Evolutionary conservation across 1,140 invertebrate species (phyloP).

Genomic region (Musca domestica): DNA sequence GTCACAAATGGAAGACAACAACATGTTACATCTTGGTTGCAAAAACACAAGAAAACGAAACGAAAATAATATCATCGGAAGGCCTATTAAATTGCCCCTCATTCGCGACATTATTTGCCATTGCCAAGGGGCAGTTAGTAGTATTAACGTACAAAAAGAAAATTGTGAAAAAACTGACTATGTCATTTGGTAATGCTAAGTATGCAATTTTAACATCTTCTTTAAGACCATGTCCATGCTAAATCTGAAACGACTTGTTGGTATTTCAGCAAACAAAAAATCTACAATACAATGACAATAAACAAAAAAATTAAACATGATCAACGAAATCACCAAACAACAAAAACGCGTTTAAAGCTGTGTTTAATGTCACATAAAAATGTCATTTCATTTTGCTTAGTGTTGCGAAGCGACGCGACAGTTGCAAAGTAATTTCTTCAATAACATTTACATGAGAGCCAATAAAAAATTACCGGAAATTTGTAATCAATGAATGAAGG

Average conservation of each 20-base stretch:
- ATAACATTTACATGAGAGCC: conserved; percentile 7
- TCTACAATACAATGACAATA: too few species aligned
- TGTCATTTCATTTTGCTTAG: conserved; percentile 1
- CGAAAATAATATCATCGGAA: too few species aligned
- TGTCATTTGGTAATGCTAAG: conserved; percentile 5
- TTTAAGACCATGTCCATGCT: conserved; percentile 4
- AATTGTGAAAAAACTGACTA: too few species aligned
- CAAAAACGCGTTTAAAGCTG: conserved; percentile 20
- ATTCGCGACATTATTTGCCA: too few species aligned
- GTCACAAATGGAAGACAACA: background rate
- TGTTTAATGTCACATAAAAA: conserved; percentile 22
- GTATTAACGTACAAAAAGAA: too few species aligned
- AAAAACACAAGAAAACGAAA: background rate
- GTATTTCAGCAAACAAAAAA: too few species aligned
- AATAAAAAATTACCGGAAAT: conserved; percentile 12
- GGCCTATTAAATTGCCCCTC: too few species aligned
- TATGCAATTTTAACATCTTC: conserved; percentile 19
- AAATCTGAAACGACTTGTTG: background rate
- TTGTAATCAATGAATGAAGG: conserved; percentile 2
- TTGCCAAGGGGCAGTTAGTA: too few species aligned
- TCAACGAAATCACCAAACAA: background rate
- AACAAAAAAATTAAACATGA: too few species aligned
- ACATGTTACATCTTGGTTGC: background rate
- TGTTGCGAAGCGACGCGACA: background rate
- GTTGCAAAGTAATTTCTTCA: conserved; percentile 1